Evolutionary conservation across 2,888 invertebrate genomes (phyloP).

Genomic region (Cheilosia pagana): DNA sequence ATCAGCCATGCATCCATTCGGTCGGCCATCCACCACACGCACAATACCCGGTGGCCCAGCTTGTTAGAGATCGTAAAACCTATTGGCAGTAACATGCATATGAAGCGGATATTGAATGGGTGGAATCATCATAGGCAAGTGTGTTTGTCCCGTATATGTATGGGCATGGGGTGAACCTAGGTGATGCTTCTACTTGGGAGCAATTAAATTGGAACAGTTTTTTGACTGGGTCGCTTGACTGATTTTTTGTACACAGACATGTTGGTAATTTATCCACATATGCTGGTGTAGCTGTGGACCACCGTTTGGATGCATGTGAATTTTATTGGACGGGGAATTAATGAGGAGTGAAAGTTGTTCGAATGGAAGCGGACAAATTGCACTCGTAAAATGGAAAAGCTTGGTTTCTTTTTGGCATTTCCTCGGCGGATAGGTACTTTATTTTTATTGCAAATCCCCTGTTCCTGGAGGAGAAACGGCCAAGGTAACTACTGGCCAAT

Average conservation of each 20-base stretch:
- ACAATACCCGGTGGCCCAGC: conserved; percentile 23
- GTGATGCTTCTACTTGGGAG: conserved; percentile 64
- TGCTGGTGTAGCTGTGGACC: conserved; percentile 2
- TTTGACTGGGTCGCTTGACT: conserved; percentile 68
- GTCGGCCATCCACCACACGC: conserved; percentile 49
- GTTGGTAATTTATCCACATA: conserved; percentile 45
- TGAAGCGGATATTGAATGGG: conserved; percentile 70
- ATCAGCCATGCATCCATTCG: conserved; percentile 67
- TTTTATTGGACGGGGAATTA: conserved; percentile 69
- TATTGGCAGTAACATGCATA: conserved; percentile 68
- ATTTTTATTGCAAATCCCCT: conserved; percentile 56
- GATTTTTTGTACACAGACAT: conserved; percentile 60
- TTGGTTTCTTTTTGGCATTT: conserved; percentile 31
- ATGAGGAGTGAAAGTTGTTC: conserved; percentile 73
- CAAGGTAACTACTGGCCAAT: conserved; percentile 41
- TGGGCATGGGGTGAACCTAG: conserved; percentile 37
- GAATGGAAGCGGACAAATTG: conserved; percentile 71
- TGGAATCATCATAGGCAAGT: neutral
- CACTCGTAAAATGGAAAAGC: conserved; percentile 64
- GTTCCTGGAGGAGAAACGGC: conserved; percentile 3
- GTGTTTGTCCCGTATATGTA: neutral
- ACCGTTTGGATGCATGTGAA: conserved; percentile 59
- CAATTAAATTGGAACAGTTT: conserved; percentile 72
- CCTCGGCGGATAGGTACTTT: conserved; percentile 29
- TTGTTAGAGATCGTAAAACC: conserved; percentile 66